Percentiles rank a stretch among this genome's conserved stretches.
These are phyloP conservation scores for Epizoanthus fatuus DNA, from an alignment of 92 coral and sea anemone species.

Conservation along the genomic window DNA sequence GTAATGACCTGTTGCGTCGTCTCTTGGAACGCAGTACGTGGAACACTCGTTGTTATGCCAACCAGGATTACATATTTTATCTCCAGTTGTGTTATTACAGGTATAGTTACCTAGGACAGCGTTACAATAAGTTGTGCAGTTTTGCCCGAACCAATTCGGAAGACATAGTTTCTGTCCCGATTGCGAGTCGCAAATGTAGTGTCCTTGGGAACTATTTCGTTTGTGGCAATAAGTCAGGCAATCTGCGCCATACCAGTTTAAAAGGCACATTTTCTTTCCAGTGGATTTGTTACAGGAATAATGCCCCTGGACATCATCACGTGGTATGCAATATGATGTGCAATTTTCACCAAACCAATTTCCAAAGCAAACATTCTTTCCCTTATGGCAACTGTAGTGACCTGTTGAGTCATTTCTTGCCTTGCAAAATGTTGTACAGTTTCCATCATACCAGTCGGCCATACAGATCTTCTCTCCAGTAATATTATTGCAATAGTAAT, in stretches of 20 bases:
- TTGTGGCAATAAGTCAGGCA: conserved; percentile 47
- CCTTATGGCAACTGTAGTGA: conserved; percentile 60
- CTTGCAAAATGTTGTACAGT: conserved; percentile 48
- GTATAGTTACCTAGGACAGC: conserved; percentile 28
- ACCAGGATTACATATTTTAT: conserved; percentile 25
- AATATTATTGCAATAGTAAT: conserved; percentile 52
- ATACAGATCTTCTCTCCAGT: conserved; percentile 66
- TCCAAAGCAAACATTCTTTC: conserved; percentile 53
- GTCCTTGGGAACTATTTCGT: conserved; percentile 48
- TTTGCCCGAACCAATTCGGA: conserved; percentile 68
- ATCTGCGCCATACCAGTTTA: conserved; percentile 67
- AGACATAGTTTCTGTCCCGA: conserved; percentile 59
- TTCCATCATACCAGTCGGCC: conserved; percentile 57
- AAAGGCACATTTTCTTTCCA: conserved; percentile 63
- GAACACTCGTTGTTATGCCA: conserved; percentile 39
- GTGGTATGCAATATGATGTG: conserved; percentile 63
- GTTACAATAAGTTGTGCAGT: conserved; percentile 68
- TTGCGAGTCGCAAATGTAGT: conserved; percentile 56
- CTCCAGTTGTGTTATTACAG: conserved; percentile 42
- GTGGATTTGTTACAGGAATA: conserved; percentile 51
- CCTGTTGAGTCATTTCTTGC: conserved; percentile 51
- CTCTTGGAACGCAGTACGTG: conserved; percentile 7
- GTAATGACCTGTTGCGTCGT: conserved; percentile 52
- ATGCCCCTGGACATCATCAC: conserved; percentile 55
- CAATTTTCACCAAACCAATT: conserved; percentile 81